Evolutionary conservation across 2,888 invertebrate species (phyloP), one percentile per base, ranked within the genome.

Genomic region (Eudemis profundana): DNA sequence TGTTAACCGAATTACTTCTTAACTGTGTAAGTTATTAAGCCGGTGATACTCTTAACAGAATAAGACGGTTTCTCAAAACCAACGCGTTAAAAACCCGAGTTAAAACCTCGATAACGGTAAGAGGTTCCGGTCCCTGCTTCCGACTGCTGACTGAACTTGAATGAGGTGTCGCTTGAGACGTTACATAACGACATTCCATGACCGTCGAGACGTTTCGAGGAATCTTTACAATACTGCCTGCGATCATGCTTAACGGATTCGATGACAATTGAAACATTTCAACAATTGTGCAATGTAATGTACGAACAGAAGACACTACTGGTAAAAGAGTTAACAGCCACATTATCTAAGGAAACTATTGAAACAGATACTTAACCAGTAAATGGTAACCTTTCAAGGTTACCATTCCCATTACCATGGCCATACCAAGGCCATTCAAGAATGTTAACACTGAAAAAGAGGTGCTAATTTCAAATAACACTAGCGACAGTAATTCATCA

Each of bases 161-260:
- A 56, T 12, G 40, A 49, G 29, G 54, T 51, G 60, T 38, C 46
- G 29, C 54, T 29, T 14, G 33, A 19, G 56, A 69, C 69, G 62
- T 75, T 70, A 77, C 72, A 72, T 77, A 76, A 76, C 69, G 71
- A 79, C 74, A 80, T 79, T 78, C 77, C 78, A 71, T 79, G 81
- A 75, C 76, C 77, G 70, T 75, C 78, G 77, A 79, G 72, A 71
- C 78, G 76, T 77, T 83, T 83, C 82, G 78, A 81, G 72, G 78
- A 85, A 86, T 72, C 72, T 70, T 70, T 69, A 82, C 81, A 82
- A 82, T 82, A 71, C 73, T 69, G 67, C 69, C 73, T 69, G 67
- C 68, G 69, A 75, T 76, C 77, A 78, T 72, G 77, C 72, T 75
- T 68, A 68, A 72, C 72, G 69, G 70, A 74, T 75, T 79, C 72